Conservation (phyloP, 2,797 vertebrate genomes). For the Fringilla coelebs region DNA sequence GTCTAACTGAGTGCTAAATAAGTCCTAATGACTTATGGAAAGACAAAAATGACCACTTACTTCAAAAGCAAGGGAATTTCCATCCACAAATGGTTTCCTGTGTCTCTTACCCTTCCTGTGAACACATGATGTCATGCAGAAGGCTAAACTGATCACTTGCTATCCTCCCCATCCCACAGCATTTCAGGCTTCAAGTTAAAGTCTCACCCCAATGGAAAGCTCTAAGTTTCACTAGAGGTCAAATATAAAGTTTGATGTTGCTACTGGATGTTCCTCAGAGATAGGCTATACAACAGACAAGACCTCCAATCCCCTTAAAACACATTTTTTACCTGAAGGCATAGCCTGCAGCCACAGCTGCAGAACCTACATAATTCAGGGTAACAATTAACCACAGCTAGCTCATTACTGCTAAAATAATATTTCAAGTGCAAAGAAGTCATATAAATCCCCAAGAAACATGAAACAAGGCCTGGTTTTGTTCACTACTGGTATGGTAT, state of each 20-base stretch:
- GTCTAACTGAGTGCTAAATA: background rate
- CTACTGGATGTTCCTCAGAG: background rate
- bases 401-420: slow-evolving; percentile 20
- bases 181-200: background rate
- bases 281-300: background rate
- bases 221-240: background rate
- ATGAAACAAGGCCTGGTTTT: background rate
- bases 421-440: slow-evolving; percentile 23
- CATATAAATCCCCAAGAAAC: background rate
- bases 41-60: background rate
- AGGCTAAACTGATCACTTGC: background rate
- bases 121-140: background rate
- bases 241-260: background rate
- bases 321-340: background rate
- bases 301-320: background rate
- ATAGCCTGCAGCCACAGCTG: background rate
- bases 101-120: slow-evolving; percentile 22
- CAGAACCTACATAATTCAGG: background rate
- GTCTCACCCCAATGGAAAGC: background rate
- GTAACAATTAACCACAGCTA: slow-evolving; percentile 32
- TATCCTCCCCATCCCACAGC: background rate
- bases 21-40: background rate
- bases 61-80: slow-evolving; percentile 3
- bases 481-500: background rate
- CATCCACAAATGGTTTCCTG: background rate